Base-by-base conservation (phyloP, 2,113 vertebrate species). In the Hepsetus odoe region DNA sequence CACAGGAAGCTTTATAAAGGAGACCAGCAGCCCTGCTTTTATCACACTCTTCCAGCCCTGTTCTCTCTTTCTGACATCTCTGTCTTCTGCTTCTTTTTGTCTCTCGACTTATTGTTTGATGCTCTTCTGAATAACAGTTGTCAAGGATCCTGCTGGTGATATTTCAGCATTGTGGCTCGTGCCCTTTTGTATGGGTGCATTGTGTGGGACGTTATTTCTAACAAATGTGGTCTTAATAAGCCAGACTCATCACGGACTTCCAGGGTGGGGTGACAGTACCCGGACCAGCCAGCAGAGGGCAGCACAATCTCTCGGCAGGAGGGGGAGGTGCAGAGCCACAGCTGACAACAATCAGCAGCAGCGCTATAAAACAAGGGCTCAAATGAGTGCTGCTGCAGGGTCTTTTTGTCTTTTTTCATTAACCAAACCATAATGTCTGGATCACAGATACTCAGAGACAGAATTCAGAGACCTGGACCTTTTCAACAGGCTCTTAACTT, bases 151-250 rank as follows among this genome's bases (percentile, higher is more conserved):
- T 71, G 42, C 35, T 78, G 66, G 55, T 61, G 55, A 12, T 59
- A 61, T 30, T 68, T 67, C 67, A 77, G 66, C 58, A 30, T 24
- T 51, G 22, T 72, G 76, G 35, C 33, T 32, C 58, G 26, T 56
- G 46, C 11, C 18, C 14, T 30, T 72, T 59, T 61, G 51, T 59
- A 28, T 55, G 69, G 59, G 49, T 76, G 32, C 30, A 24, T 51
- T 53, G 42, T 72, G 26, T 28, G 49, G 22, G 68, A 55, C 62
- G 32, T 72, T 65, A 26, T 49, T 24, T 66, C 22, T 26, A 65
- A 72, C 42, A 72, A 79, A 66, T 73, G 59, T 71, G 56, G 65
- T 72, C 46, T 56, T 72, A 55, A 79, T 79, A 73, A 79, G 69
- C 16, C 14, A 53, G 44, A 22, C 22, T 66, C 58, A 40, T 62